Conservation (phyloP, 2,797 vertebrate species). For the Epinephelus coioides region DNA sequence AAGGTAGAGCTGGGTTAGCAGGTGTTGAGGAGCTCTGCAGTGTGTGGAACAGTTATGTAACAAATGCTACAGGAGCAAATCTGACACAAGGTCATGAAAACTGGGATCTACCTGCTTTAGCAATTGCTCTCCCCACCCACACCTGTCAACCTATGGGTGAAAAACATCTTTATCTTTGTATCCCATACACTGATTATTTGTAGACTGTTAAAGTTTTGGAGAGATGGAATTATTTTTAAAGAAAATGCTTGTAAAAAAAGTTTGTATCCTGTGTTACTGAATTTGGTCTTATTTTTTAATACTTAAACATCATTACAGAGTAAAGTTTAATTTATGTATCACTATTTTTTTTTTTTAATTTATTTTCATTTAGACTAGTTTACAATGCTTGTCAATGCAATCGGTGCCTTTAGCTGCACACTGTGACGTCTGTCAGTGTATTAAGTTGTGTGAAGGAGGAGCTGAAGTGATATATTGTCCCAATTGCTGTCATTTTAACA, state of each 20-base stretch:
- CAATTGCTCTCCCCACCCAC: not conserved
- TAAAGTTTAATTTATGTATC: no score
- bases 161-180: slow-evolving; percentile 1
- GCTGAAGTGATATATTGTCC: not conserved
- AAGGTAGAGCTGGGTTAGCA: slow-evolving; percentile 30
- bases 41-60: slow-evolving; percentile 55
- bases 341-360: not conserved
- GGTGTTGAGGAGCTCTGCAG: slow-evolving; percentile 28
- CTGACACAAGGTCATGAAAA: slow-evolving; percentile 39
- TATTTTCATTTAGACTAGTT: not conserved
- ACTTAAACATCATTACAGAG: no score
- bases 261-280: not conserved
- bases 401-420: not conserved
- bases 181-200: not conserved
- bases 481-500: not conserved
- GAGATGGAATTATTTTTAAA: not conserved
- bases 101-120: not conserved
- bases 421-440: not conserved
- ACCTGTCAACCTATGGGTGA: not conserved
- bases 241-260: not conserved
- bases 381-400: not conserved
- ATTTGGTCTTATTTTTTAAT: not conserved
- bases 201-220: not conserved
- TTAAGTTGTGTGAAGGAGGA: not conserved
- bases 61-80: slow-evolving; percentile 1